Conservation (phyloP, 1,140 invertebrate genomes). For the Papilio polytes region DNA sequence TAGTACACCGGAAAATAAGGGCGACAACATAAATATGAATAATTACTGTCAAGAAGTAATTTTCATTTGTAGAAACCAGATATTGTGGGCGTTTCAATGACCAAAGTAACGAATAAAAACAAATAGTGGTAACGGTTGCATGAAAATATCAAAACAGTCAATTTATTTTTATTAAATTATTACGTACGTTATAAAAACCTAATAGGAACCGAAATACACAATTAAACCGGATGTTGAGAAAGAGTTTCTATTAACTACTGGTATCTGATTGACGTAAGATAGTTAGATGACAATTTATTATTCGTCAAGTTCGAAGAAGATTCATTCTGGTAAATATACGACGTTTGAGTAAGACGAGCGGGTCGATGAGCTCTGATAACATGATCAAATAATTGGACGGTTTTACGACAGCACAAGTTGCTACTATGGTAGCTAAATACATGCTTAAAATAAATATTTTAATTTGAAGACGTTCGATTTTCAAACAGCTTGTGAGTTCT, state of each 20-base stretch:
- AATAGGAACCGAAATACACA: slow-evolving; percentile 50
- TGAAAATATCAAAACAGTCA: not conserved
- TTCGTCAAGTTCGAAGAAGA: slow-evolving; percentile 58
- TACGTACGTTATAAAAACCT: not conserved
- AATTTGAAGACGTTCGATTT: not conserved
- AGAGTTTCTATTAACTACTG: slow-evolving; percentile 52
- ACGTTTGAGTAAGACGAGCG: slow-evolving; percentile 54
- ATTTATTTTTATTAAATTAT: not conserved
- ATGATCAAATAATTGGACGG: slow-evolving; percentile 63
- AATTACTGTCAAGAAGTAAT: not conserved
- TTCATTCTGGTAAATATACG: slow-evolving; percentile 60
- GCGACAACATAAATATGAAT: not conserved
- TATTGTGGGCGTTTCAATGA: not conserved
- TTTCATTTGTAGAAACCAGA: not conserved
- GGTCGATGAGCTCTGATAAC: slow-evolving; percentile 57
- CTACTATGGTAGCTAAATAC: not conserved
- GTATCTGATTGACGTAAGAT: slow-evolving; percentile 48
- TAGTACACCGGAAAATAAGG: no score
- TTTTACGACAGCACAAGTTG: slow-evolving; percentile 48
- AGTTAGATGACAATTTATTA: slow-evolving; percentile 64
- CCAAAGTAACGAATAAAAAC: not conserved
- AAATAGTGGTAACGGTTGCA: not conserved
- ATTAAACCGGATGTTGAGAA: slow-evolving; percentile 57
- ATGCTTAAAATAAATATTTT: slow-evolving; percentile 9
- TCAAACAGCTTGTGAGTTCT: not conserved